A percentile compares a stretch with the other conserved stretches of the same genome.
These are phyloP conservation scores for Heteromormyrus szaboi DNA, from an alignment of 2,797 vertebrate species.

Conservation along the genomic window DNA sequence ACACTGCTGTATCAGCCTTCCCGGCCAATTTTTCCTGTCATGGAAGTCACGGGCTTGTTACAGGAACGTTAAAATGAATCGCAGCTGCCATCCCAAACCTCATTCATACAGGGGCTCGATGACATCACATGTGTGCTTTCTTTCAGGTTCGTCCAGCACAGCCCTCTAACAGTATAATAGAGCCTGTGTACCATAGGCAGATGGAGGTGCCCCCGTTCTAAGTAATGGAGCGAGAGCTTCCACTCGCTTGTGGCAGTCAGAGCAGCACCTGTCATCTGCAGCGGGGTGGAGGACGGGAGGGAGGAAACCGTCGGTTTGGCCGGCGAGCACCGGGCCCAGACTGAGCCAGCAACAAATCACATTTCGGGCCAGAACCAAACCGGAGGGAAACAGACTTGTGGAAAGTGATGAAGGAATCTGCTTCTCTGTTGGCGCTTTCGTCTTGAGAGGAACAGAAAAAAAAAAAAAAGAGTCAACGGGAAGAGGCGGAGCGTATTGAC, in stretches of 20 bases:
- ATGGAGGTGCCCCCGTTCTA: not conserved
- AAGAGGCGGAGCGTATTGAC: not conserved
- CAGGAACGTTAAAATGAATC: not conserved
- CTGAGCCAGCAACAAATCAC: slow-evolving; percentile 43
- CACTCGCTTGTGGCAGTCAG: not conserved
- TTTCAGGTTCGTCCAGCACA: not conserved
- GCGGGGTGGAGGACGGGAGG: slow-evolving; percentile 12
- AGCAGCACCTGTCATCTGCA: slow-evolving; percentile 16
- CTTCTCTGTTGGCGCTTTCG: slow-evolving; percentile 28
- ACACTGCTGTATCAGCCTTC: not conserved
- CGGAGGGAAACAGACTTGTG: slow-evolving; percentile 42
- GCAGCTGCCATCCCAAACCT: not conserved
- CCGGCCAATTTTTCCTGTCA: not conserved
- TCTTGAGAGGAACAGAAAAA: slow-evolving; percentile 44
- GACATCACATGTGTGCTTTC: not conserved
- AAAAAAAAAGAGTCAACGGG: slow-evolving; percentile 23
- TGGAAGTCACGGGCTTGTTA: not conserved
- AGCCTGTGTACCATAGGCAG: not conserved
- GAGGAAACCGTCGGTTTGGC: slow-evolving; percentile 28
- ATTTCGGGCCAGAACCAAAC: slow-evolving; percentile 29
- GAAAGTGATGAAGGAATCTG: slow-evolving; percentile 43
- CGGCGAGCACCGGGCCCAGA: slow-evolving; percentile 34
- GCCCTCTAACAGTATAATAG: not conserved
- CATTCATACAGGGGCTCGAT: not conserved
- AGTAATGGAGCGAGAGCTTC: not conserved